Evolutionary conservation across 2,113 vertebrate genomes (phyloP).

Genomic region (Canis aureus): DNA sequence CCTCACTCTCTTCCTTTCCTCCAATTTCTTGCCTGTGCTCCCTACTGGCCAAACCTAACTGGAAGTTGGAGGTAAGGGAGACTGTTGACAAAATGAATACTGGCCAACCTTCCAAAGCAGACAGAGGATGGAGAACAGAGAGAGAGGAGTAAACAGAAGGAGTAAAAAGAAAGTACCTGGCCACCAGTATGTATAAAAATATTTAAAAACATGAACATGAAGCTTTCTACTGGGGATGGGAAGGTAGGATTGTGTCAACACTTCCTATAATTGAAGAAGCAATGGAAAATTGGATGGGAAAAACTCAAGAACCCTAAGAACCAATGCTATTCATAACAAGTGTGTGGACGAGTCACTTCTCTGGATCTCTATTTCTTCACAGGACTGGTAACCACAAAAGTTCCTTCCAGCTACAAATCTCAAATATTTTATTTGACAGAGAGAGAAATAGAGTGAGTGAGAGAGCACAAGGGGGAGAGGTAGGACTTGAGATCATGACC

Average conservation of each 20-base stretch:
- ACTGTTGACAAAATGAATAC: accelerated
- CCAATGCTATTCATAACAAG: not conserved
- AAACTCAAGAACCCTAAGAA: not conserved
- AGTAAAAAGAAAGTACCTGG: not conserved
- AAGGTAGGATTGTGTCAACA: not conserved
- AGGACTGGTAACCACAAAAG: not conserved
- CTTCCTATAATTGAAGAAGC: not conserved
- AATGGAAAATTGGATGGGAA: not conserved
- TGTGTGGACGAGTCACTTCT: not conserved
- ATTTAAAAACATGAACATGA: not conserved
- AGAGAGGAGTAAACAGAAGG: not conserved
- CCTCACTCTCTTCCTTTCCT: not conserved
- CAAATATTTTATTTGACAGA: too few relatives aligned
- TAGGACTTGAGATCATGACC: too few relatives aligned
- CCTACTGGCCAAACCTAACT: not conserved
- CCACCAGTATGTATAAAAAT: not conserved
- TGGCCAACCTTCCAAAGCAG: not conserved
- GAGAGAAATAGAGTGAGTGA: too few relatives aligned
- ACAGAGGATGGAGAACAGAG: not conserved
- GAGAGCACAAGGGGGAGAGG: too few relatives aligned
- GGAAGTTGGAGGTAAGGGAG: not conserved
- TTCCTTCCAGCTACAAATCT: not conserved
- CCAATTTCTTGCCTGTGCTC: not conserved
- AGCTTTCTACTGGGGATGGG: not conserved
- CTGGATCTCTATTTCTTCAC: not conserved